These are phyloP conservation scores for Tragelaphus eurycerus DNA, from an alignment of 2,797 vertebrate genomes.

Conservation along the genomic window DNA sequence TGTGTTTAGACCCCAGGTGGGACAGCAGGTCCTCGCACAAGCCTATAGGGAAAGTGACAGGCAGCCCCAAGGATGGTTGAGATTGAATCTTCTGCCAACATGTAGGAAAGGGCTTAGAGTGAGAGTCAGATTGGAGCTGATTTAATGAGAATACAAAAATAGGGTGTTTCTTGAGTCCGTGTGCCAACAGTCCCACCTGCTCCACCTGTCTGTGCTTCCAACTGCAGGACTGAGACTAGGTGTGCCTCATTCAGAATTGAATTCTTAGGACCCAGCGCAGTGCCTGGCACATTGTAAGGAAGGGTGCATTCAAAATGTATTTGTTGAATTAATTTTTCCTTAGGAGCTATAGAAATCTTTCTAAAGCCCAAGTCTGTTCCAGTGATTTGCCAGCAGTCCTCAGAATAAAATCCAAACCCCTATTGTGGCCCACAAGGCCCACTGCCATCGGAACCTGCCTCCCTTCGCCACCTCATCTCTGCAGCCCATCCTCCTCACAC, in stretches of 20 bases:
- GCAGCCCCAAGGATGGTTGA: neutral
- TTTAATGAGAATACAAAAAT: constrained; percentile 6
- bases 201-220: neutral
- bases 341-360: neutral
- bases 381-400: neutral
- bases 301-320: neutral
- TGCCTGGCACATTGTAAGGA: neutral
- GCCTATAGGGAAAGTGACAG: neutral
- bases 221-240: neutral
- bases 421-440: neutral
- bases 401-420: neutral
- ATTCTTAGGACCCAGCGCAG: neutral
- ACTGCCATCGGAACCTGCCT: neutral
- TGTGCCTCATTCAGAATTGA: neutral
- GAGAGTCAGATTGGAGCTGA: constrained; percentile 19
- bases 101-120: neutral
- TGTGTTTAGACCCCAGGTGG: neutral
- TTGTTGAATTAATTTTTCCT: neutral
- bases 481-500: neutral
- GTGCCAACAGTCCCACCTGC: constrained; percentile 30
- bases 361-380: neutral
- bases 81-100: neutral
- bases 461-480: neutral
- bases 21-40: neutral
- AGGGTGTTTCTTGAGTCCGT: neutral